phyloP scores from a whole-genome alignment of 2,888 invertebrate species.

The Drosophila robusta region DNA sequence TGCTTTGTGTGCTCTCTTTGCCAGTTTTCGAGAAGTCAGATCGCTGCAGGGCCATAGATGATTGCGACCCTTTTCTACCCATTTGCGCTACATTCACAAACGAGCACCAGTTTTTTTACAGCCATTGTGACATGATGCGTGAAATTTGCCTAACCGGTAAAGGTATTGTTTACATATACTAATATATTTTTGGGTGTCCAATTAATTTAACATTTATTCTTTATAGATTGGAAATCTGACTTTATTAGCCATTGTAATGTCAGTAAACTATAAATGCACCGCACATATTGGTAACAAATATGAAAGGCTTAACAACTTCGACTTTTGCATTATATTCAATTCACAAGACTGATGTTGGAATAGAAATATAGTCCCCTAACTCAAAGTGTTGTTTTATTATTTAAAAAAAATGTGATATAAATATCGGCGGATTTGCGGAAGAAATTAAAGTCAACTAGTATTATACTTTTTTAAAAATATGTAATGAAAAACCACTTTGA shows the following conservation, averaged over 20 bases:
- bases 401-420: too few relatives aligned
- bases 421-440: too few relatives aligned
- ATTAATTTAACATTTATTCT: constrained; percentile 1
- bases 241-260: constrained; percentile 80
- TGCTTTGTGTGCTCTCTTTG: constrained; percentile 51
- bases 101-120: constrained; percentile 83
- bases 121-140: constrained; percentile 81
- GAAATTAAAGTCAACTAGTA: too few relatives aligned
- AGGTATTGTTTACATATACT: constrained; percentile 43
- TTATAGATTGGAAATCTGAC: constrained; percentile 79
- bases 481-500: too few relatives aligned
- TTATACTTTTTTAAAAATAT: too few relatives aligned
- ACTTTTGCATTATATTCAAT: constrained; percentile 5
- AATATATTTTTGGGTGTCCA: background rate
- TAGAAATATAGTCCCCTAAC: constrained; percentile 5
- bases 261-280: constrained; percentile 38
- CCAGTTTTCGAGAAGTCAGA: constrained; percentile 43
- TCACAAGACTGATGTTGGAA: constrained; percentile 42
- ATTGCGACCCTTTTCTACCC: constrained; percentile 78
- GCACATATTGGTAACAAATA: background rate
- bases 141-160: constrained; percentile 81
- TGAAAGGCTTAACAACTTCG: background rate
- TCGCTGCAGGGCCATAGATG: constrained; percentile 54
- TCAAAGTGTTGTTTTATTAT: too few relatives aligned
- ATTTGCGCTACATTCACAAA: constrained; percentile 71